Base-by-base conservation (phyloP, 2,113 vertebrate species). In the Melanostigma gelatinosum region DNA sequence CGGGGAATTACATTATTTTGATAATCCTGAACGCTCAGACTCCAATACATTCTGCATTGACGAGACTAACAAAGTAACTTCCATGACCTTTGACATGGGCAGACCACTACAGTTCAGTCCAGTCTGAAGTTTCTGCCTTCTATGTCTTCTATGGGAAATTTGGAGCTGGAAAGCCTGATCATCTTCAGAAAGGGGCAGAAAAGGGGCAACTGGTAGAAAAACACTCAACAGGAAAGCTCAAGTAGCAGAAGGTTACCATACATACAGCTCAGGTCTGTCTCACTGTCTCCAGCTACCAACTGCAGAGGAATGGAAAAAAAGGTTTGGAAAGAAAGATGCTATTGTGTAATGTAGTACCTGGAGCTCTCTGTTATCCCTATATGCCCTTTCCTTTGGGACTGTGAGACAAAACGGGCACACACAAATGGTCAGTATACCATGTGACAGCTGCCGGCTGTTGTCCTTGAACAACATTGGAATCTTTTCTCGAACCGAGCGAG, bases 331-430 rank as follows among this genome's bases (percentile, higher is more conserved):
- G 77, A 85, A 80, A 66, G 69, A 18, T 77, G 62, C 58, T 82
- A 10, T 91, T 88, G 88, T 83, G 80, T 91, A 89, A 91, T 36
- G 8, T n/a, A 58, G 68, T 83, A 85, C 79, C 82, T 84, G 82
- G 61, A 82, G 66, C 60, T 79, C 75, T 67, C 72, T 68, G 57
- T 46, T 84, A 57, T 86, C 64, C 72, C 62, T 66, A 71, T 66
- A 77, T 79, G 75, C 73, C 74, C 72, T 60, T 55, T 83, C 32
- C 22, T 63, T 68, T 78, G 64, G 79, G 24, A 63, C 60, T 46
- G 62, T 16, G 62, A 64, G 66, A 77, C 62, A 77, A 66, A 75
- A 48, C 29, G 27, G 63, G 60, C 42, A 22, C 24, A 40, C 63
- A 18, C 44, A 40, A 46, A 72, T 44, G 55, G 55, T 63, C 75